A percentile compares a stretch with the other conserved stretches of the same genome.
phyloP scores from a whole-genome alignment of 2,113 vertebrate genomes.

The Murina feae region DNA sequence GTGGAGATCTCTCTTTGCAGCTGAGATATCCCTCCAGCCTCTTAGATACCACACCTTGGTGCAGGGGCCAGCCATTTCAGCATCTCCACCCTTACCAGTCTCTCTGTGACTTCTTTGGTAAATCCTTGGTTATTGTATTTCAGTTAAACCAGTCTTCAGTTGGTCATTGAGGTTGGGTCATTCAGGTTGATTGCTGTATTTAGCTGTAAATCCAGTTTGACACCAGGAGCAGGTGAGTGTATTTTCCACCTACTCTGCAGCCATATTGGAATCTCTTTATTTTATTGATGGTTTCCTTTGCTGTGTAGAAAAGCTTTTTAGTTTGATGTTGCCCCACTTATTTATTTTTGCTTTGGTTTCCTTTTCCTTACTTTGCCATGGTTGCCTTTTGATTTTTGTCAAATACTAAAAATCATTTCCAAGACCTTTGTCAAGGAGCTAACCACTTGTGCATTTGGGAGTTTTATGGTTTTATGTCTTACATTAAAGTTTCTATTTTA shows the following conservation, averaged over 20 bases:
- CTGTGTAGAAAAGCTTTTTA: neutral
- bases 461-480: neutral
- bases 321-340: neutral
- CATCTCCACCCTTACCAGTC: neutral
- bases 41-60: no score
- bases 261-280: neutral
- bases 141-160: neutral
- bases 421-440: neutral
- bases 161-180: no score
- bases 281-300: neutral
- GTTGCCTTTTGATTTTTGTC: neutral
- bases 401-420: neutral
- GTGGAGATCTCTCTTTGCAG: no score
- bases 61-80: neutral
- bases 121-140: neutral
- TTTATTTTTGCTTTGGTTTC: neutral
- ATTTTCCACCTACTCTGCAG: neutral
- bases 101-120: neutral
- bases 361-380: neutral
- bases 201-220: no score
- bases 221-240: no score
- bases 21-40: no score
- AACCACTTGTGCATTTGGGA: neutral
- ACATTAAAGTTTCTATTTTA: neutral
- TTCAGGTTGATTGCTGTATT: no score